Evolutionary conservation across 2,888 invertebrate genomes (phyloP).

Genomic region (Chrysolina americana): DNA sequence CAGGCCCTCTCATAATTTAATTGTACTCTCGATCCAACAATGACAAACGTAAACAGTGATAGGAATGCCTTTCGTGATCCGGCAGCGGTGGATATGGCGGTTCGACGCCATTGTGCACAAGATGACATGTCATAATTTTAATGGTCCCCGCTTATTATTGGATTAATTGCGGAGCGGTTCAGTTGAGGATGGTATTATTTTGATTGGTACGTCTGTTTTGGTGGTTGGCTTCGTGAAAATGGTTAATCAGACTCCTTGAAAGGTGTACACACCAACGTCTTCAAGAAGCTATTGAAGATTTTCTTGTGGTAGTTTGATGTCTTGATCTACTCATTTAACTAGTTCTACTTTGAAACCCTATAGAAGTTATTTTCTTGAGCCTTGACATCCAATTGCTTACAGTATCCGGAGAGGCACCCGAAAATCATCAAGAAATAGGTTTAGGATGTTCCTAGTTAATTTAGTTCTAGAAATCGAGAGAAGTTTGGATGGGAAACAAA

Average conservation of each 20-base stretch:
- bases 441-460: too few species aligned
- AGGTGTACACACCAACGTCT: too few species aligned
- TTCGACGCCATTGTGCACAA: conserved; percentile 34
- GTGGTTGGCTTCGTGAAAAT: background rate
- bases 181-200: background rate
- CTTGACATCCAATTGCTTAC: too few species aligned
- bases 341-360: too few species aligned
- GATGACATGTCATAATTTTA: conserved; percentile 47
- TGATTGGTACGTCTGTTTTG: conserved; percentile 15
- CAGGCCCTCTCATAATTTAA: conserved; percentile 45
- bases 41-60: conserved; percentile 42
- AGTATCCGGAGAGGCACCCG: too few species aligned
- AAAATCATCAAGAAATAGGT: too few species aligned
- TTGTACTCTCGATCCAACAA: conserved; percentile 38
- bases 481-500: too few species aligned
- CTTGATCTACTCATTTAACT: too few species aligned
- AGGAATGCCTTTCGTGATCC: conserved; percentile 36
- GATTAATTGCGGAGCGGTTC: conserved; percentile 32
- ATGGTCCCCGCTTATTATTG: conserved; percentile 39
- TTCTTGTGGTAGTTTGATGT: too few species aligned
- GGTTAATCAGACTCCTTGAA: background rate
- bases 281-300: too few species aligned
- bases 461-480: too few species aligned
- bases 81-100: conserved; percentile 5
- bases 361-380: too few species aligned